Evolutionary conservation across 2,113 vertebrate species (phyloP).

Genomic region (Platichthys stellatus): DNA sequence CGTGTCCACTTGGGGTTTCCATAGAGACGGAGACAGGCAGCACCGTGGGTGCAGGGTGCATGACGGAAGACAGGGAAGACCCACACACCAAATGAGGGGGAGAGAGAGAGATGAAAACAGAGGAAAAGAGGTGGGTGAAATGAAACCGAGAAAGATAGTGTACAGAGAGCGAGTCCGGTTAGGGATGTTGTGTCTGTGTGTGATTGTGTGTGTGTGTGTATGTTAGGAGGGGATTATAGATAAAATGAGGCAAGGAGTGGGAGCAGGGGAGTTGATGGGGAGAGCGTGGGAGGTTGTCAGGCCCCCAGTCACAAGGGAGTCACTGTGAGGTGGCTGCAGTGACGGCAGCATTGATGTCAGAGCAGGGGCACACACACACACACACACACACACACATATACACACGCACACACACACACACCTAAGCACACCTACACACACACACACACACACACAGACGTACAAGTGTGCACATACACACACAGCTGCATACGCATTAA

Average conservation of each 20-base stretch:
- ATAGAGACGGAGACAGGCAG: conserved; percentile 75
- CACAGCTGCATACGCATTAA: conserved; percentile 53
- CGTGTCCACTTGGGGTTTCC: conserved; percentile 76
- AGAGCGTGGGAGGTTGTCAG: conserved; percentile 77
- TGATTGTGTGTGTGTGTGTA: not conserved
- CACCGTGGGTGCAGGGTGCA: conserved; percentile 63
- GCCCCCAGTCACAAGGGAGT: conserved; percentile 77
- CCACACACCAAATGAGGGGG: conserved; percentile 69
- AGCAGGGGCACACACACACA: conserved; percentile 25
- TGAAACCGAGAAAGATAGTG: conserved; percentile 16
- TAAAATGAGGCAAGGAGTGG: not conserved
- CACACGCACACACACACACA: conserved; percentile 11
- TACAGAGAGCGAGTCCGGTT: conserved; percentile 3
- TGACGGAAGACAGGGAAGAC: conserved; percentile 73
- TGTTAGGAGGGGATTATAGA: not conserved
- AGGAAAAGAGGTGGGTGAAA: conserved; percentile 28
- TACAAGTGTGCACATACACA: conserved; percentile 21
- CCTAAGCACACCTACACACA: conserved; percentile 37
- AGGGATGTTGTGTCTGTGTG: not conserved
- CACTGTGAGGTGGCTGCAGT: conserved; percentile 75
- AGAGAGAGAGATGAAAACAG: conserved; percentile 44
- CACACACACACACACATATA: not conserved
- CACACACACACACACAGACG: conserved; percentile 23
- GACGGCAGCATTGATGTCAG: conserved; percentile 78
- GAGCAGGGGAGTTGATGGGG: conserved; percentile 51